Percentiles rank a stretch among this genome's conserved stretches.
Conservation (phyloP, 2,113 vertebrate genomes). For the Nerophis lumbriciformis region DNA sequence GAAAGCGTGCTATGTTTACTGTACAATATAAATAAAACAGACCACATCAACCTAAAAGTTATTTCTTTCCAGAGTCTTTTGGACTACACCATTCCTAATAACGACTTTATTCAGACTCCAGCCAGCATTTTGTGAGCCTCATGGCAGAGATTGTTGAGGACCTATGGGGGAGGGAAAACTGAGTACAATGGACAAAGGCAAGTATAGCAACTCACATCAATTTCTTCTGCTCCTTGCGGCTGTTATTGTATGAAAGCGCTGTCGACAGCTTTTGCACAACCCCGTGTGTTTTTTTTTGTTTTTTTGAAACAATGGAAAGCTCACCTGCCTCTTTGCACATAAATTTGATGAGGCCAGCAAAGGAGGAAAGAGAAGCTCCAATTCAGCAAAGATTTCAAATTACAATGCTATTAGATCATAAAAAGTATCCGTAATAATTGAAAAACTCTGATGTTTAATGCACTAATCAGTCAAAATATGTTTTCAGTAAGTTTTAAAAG, state of each 20-base stretch:
- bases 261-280: conserved; percentile 64
- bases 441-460: background rate
- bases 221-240: conserved; percentile 59
- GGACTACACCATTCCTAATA: conserved; percentile 19
- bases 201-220: conserved; percentile 59
- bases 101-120: conserved; percentile 4
- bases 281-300: conserved; percentile 12
- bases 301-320: conserved; percentile 53
- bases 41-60: conserved; percentile 24
- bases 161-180: conserved; percentile 50
- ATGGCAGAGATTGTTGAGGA: conserved; percentile 41
- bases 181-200: conserved; percentile 66
- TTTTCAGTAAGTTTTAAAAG: background rate
- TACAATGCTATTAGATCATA: conserved; percentile 7
- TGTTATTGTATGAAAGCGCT: conserved; percentile 72
- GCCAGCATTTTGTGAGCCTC: conserved; percentile 44
- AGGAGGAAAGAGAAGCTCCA: conserved; percentile 17
- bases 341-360: conserved; percentile 34
- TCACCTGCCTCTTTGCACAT: conserved; percentile 40
- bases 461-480: background rate
- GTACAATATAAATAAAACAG: too few species aligned
- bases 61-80: conserved; percentile 44
- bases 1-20: too few species aligned
- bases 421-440: background rate
- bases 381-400: conserved; percentile 9